Conservation (phyloP, 1,140 invertebrate species). For the Mactra quadrangularis region DNA sequence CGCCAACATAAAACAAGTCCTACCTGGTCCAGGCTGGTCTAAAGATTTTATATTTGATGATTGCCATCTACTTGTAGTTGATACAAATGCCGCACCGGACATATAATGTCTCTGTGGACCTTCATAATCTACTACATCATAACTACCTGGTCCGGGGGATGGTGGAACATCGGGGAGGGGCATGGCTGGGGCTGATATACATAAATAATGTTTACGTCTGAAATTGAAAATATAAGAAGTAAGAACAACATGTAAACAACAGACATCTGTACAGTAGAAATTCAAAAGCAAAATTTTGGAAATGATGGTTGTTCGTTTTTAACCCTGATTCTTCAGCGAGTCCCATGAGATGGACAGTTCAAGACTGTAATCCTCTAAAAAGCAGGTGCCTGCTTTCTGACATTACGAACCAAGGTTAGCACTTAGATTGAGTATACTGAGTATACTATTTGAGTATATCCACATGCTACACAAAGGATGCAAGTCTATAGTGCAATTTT, state of each 20-base stretch:
- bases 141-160: constrained; percentile 80
- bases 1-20: no score
- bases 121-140: constrained; percentile 80
- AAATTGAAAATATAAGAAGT: constrained; percentile 47
- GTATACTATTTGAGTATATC: no score
- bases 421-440: no score
- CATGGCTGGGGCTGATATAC: constrained; percentile 83
- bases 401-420: no score
- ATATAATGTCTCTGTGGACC: constrained; percentile 81
- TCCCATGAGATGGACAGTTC: no score
- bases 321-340: no score
- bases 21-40: constrained; percentile 80
- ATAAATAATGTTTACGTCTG: constrained; percentile 82
- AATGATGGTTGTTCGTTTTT: no score
- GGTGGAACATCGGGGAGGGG: constrained; percentile 78
- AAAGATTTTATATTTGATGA: constrained; percentile 24
- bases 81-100: constrained; percentile 82
- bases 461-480: no score
- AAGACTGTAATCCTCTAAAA: no score
- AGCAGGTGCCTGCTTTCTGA: no score
- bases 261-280: neutral
- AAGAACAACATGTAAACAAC: neutral
- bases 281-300: neutral
- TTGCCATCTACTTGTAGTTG: constrained; percentile 80
- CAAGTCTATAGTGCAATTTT: no score